Base-by-base conservation (phyloP, 2,113 vertebrate genomes). In the Periophthalmodon schlosseri region DNA sequence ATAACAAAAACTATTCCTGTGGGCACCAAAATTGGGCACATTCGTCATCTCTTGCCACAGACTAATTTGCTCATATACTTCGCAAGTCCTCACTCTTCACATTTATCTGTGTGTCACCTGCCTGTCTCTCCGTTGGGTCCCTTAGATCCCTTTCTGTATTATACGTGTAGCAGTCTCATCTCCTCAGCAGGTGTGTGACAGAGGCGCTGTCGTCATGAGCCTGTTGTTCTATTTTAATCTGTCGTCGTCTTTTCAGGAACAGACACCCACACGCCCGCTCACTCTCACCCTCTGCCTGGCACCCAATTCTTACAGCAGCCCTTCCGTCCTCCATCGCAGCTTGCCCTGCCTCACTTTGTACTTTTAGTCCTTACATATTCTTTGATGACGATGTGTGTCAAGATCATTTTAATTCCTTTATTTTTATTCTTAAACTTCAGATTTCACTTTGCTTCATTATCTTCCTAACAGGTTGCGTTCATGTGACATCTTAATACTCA, bases 141-240 rank as follows among this genome's bases (percentile, higher is more conserved):
- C 76, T 83, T 74, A 72, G 74, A 74, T 84, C 74, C 70, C 58
- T 80, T 84, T 80, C 75, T 75, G 7, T 58, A 60, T 15, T 60
- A 63, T 57, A 68, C 64, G 24, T 76, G 57, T 69, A 24, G 58
- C 13, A 63, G 44, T 70, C 7, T 69, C 66, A 56, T 54, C 21
- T 28, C 33, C 58, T 65, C 79, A 84, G 87, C 82, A 91, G 89
- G 80, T 89, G 80, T 89, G 75, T 85, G 83, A 86, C 84, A 85
- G 76, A 82, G 77, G 68, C 68, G 68, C 81, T 88, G 79, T 74
- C 76, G 80, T 90, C 89, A 89, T 76, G 76, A 58, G 83, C 73
- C 83, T 78, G 80, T 79, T 84, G 81, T 89, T 89, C 85, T 91
- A 89, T 90, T 91, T 90, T 89, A 89, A 89, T 87, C 86, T 76